Conservation (phyloP, 2,113 vertebrate species). For the Antechinus stuartii region DNA sequence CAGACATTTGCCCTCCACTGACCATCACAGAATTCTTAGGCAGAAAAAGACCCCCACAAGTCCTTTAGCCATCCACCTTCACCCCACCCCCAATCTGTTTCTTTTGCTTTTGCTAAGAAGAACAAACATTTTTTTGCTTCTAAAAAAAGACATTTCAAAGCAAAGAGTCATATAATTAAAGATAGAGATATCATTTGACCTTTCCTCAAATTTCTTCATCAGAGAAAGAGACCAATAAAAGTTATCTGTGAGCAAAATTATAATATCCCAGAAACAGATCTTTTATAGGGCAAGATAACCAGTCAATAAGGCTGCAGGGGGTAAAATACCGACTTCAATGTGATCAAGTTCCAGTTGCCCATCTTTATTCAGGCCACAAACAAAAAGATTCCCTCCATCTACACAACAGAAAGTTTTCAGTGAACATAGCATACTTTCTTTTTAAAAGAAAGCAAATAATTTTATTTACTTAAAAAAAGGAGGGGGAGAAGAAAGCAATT, state of each 20-base stretch:
- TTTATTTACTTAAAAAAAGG: neutral
- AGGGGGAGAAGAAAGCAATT: neutral
- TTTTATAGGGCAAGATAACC: constrained; percentile 85
- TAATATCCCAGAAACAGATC: constrained; percentile 96
- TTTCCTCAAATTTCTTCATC: neutral
- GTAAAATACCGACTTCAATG: constrained; percentile 85
- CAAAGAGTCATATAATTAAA: too few species aligned
- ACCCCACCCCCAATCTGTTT: neutral
- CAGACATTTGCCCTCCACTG: too few species aligned
- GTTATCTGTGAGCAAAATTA: constrained; percentile 91
- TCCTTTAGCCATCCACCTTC: neutral
- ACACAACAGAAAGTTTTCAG: constrained; percentile 57
- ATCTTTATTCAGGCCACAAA: constrained; percentile 93
- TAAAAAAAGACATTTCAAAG: neutral
- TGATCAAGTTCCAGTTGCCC: constrained; percentile 93
- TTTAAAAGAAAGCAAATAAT: too few species aligned
- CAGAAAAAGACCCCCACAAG: neutral
- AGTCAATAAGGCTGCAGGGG: constrained; percentile 83
- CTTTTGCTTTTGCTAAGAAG: neutral
- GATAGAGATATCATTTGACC: neutral
- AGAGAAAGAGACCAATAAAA: constrained; percentile 37
- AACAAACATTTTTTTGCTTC: neutral
- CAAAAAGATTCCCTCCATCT: constrained; percentile 89
- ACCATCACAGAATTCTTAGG: constrained; percentile 1
- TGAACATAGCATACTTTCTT: neutral